Base-by-base conservation (phyloP, 2,113 vertebrate species). In the Poecile atricapillus region DNA sequence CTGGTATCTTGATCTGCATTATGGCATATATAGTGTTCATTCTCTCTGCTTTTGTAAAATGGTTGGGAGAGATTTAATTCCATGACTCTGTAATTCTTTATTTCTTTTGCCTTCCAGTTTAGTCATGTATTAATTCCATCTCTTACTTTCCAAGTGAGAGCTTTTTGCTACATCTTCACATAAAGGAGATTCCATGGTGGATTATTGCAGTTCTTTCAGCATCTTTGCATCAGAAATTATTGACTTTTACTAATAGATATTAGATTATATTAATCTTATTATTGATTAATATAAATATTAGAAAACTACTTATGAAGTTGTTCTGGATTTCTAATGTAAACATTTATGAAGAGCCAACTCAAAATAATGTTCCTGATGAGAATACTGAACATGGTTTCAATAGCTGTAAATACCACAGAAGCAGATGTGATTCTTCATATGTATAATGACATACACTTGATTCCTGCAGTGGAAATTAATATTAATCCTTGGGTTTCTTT, bases 301-400 rank as follows among this genome's bases (percentile, higher is more conserved):
- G 58, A 56, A 85, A 71, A 93, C 33, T 25, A 65, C 43, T 87
- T 84, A 20, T 1, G 19, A 63, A 75, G 11, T 30, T 68, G 13
- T 89, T 76, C 39, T 86, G 19, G 27, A n/a, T 35, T 71, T 68
- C 7, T 64, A 52, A 52, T 56, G 22, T 37, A 73, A 83, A 37
- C 4, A 20, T 20, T 7, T 3, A 27, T n/a, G 65, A 82, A 73
- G 22, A 69, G 11, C 44, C 39, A 83, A 30, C 33, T 64, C 41
- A 52, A 77, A 80, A 49, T 24, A 65, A 39, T 64, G 58, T 0
- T 2, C 6, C 19, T 56, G 24, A 39, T 33, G 33, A 58, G 25
- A 77, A 25, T 28, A 15, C 7, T 67, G 50, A 77, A 7, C 0
- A 0, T 33, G 21, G 11, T 47, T 85, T 79, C 56, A 55, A 9